Base-by-base conservation (phyloP, 2,797 vertebrate species). In the Lycodopsis pacificus region DNA sequence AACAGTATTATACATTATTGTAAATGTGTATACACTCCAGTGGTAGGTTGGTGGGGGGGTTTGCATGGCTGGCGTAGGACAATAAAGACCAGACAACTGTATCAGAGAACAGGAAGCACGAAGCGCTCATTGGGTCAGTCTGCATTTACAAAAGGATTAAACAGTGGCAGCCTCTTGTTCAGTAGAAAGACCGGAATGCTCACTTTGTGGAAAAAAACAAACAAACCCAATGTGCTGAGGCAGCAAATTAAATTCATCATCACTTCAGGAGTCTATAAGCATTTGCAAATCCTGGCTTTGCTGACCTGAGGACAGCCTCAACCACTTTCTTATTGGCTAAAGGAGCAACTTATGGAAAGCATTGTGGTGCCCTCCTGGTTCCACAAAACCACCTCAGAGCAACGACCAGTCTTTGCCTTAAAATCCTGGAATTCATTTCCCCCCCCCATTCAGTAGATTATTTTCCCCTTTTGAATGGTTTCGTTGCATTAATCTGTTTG, bases 1-100 rank as follows among this genome's bases (percentile, higher is more conserved):
- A 96, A 93, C 88, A 95, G 95, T 95, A 95, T 95, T 95, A 92
- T 95, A 94, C 93, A 95, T 95, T 95, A 94, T 95, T 91, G 93
- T 89, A 94, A 90, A 85, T 93, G 95, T 84, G 86, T 94, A 95
- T 92, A 90, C 94, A 95, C 92, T 94, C 93, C 94, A 87, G 89
- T 65, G 70, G 81, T 79, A 79, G 73, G 74, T 71, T 32, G 61
- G 65, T 71, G 13, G 57, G 86, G 73, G 69, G 77, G 84, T 30
- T 77, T 79, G 66, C 1, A 11, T 0, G 72, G 81, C 88, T 86
- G 89, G 5, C 6, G 22, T 9, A 56, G 81, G 77, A 72, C 73
- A 84, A 71, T 65, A 71, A 86, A 88, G 83, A 77, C 51, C 46
- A 5, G 65, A 65, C 49, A 49, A 27, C 58, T 53, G 49, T 8